Evolutionary conservation across 2,797 vertebrate genomes (phyloP), one percentile per base, ranked within the genome.

Genomic region (Salarias fasciatus): DNA sequence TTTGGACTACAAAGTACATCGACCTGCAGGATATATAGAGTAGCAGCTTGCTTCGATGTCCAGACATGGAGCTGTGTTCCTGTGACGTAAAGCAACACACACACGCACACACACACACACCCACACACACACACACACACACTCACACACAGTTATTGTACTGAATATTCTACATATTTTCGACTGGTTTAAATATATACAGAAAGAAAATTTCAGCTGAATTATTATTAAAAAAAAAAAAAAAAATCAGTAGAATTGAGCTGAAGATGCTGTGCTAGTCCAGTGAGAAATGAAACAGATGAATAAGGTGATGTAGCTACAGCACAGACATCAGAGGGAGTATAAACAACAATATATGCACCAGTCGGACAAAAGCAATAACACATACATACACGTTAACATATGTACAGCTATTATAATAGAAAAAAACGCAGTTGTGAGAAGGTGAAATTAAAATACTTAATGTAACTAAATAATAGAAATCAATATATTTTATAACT

Each of bases 301-400:
- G 18, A 31, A 38, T 82, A 55, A 63, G 13, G 35, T 54, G 42
- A 52, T 12, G 12, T 5, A 24, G 78, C 62, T 54, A 73, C 68
- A 66, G 77, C 67, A 86, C 88, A 85, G 75, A 14, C 14, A 29
- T 3, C 41, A 55, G 36, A 71, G 59, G 5, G n/a, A 31, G 29
- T 6, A 10, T 63, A 3, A 35, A 1, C 41, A 37, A 43, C 15
- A 38, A 11, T 43, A 36, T 74, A 35, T 35, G 44, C 62, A 61
- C 35, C 14, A 63, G 24, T 51, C 31, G 63, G 15, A 66, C 24
- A 42, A 80, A 80, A 87, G 78, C 84, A 89, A 84, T 86, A 87
- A 79, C 55, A 44, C 29, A 63, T 6, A 69, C 28, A 66, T 12
- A 48, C 24, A 64, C n/a, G 18, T 63, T 1, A 47, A 33, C 52